phyloP scores from a whole-genome alignment of 2,888 invertebrate genomes.

The Neoaliturus tenellus region DNA sequence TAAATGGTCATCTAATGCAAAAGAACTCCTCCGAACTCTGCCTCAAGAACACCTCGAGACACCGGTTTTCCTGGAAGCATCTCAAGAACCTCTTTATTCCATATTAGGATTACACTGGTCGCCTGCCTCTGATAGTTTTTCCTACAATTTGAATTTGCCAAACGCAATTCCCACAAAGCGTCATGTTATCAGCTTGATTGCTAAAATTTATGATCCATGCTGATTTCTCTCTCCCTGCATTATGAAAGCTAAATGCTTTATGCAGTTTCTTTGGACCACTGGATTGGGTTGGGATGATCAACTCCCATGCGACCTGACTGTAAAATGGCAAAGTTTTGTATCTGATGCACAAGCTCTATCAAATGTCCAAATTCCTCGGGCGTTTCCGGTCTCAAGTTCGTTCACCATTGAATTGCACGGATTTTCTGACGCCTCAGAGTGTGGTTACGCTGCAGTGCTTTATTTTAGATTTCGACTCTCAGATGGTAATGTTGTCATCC shows the following conservation, averaged over 20 bases:
- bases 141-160: background rate
- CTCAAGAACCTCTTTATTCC: background rate
- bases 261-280: constrained; percentile 9
- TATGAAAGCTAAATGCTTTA: background rate
- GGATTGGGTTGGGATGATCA: background rate
- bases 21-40: background rate
- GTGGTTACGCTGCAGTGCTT: too few species aligned
- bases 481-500: too few species aligned
- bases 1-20: constrained; percentile 49
- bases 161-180: background rate
- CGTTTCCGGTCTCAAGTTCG: background rate
- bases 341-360: background rate
- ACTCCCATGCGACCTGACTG: background rate
- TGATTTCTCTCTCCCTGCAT: background rate
- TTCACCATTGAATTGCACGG: background rate
- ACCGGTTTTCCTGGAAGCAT: background rate
- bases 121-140: background rate
- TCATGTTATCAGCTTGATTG: background rate
- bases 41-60: background rate
- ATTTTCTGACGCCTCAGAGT: constrained; percentile 4
- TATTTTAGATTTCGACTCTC: too few species aligned
- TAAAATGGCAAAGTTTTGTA: background rate
- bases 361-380: background rate
- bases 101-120: constrained; percentile 9
- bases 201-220: constrained; percentile 17